Base-by-base conservation (phyloP, 92 coral and sea anemone genomes). In the Siderastrea radians region DNA sequence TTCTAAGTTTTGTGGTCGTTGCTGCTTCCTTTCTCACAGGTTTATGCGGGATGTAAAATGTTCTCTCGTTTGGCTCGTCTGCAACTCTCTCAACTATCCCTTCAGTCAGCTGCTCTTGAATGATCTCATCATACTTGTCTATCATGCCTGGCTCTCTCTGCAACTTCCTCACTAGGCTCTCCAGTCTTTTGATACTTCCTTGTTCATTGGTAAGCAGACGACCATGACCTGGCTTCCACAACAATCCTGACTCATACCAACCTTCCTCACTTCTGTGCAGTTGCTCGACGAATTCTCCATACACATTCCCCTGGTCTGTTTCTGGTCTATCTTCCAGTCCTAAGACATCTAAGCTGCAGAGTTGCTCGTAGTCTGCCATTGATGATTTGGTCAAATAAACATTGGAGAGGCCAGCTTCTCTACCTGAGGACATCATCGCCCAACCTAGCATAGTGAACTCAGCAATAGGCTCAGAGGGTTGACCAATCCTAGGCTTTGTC, bases 361-460 rank as follows among this genome's bases (percentile, higher is more conserved):
- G 84, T 26, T 93, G 79, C 70, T 87, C 93, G 60, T 88, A 93
- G 82, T 93, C 94, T 46, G 70, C 71, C 48, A 82, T 49, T 7
- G 90, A 63, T n/a, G 89, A 72, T 75, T 75, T 85, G 3, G 92
- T 87, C 48, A 87, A 57, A 76, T 75, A 87, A 54, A 68, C 51
- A 4, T 68, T 83, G 14, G 63, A 57, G 4, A 90, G 49, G n/a
- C 65, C 61, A 6, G 79, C 58, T 76, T 93, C 91, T 16, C 16
- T 66, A 0, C 95, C 95, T 14, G 93, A 83, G 14, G 91, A 86
- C 87, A 90, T 86, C 74, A 90, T 90, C 46, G 91, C 62, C 93
- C 91, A 93, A 46, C 89, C 91, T 6, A 90, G 79, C 44, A 63
- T 65, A 5, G 96, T 90, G 26, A 86, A 60, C 72, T 93, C 89